Base-by-base conservation (phyloP, 2,888 invertebrate species). In the Hanleya hanleyi region DNA sequence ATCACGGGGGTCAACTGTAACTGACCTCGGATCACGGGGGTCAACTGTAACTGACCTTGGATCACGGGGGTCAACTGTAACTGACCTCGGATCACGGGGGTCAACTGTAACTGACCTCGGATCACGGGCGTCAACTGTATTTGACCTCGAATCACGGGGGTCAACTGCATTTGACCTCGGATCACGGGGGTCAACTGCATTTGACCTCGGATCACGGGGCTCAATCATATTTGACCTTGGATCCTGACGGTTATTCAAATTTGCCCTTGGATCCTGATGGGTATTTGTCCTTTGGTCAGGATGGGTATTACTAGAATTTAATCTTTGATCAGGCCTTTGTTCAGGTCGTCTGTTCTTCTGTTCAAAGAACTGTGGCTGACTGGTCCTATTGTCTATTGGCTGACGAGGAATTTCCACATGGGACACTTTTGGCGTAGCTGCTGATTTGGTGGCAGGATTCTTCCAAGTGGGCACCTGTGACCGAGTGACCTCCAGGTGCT, bases 321-420 rank as follows among this genome's bases (percentile, higher is more conserved):
- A 41, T 29, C 77, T 69, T n/a, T 78, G 78, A 67, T 80, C 80
- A 68, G 79, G 12, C 22, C 22, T 41, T 18, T 9, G 41, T 9
- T 15, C 32, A 41, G 41, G 9, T 9, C 41, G 41, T 9, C 1
- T 22, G 29, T 29, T 12, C 22, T 65, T 29, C 36, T 74, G 49
- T 0, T 73, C 74, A 50, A 77, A 83, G 70, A 83, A 85, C 70
- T 83, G 81, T 32, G 84, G 81, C 75, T 85, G 86, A 12, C 83
- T 82, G 47, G 81, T 80, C 32, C 84, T 74, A 71, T 85, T 83
- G 32, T 85, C 81, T 12, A 79, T 36, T 26, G 62, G 57, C 26
- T 69, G 50, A 18, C 49, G 67, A 15, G 84, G 86, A 65, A 86
- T 80, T 29, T 87, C 86, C 12, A 81, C 75, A 0, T 81, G 83